Conservation (phyloP, 1,140 invertebrate species). For the Hyles vespertilio region DNA sequence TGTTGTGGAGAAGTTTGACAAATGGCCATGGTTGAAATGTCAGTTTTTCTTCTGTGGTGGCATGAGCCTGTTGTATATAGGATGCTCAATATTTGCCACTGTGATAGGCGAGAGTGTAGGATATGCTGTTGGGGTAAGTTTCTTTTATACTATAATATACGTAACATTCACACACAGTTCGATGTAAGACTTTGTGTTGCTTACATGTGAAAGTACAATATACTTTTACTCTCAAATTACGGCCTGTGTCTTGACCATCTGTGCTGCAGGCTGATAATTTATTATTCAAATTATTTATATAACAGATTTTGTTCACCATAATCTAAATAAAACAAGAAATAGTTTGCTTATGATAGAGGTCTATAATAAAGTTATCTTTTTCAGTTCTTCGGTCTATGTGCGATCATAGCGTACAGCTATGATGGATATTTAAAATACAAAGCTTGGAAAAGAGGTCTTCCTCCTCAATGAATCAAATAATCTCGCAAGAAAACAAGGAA, state of each 20-base stretch:
- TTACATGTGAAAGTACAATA: too few relatives aligned
- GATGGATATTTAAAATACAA: constrained; percentile 82
- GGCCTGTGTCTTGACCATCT: too few relatives aligned
- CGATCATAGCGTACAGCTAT: constrained; percentile 84
- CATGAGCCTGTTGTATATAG: constrained; percentile 80
- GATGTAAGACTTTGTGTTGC: too few relatives aligned
- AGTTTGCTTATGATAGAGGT: not conserved
- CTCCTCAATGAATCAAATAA: constrained; percentile 38
- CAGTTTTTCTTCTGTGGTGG: constrained; percentile 85
- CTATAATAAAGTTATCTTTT: constrained; percentile 44
- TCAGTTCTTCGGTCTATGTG: constrained; percentile 88
- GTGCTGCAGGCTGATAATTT: too few relatives aligned
- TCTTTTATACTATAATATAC: not conserved
- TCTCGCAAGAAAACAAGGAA: too few relatives aligned
- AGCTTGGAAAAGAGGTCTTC: constrained; percentile 51
- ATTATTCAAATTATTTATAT: too few relatives aligned
- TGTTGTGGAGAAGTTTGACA: constrained; percentile 88
- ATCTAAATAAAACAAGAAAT: too few relatives aligned
- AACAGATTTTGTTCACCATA: too few relatives aligned
- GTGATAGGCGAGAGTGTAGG: constrained; percentile 52
- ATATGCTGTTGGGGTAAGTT: constrained; percentile 62
- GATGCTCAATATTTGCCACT: constrained; percentile 56
- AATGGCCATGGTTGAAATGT: constrained; percentile 90
- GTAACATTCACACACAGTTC: too few relatives aligned
- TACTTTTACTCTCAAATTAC: too few relatives aligned